phyloP scores from a whole-genome alignment of 2,113 vertebrate species.

The Malaclemys terrapin region DNA sequence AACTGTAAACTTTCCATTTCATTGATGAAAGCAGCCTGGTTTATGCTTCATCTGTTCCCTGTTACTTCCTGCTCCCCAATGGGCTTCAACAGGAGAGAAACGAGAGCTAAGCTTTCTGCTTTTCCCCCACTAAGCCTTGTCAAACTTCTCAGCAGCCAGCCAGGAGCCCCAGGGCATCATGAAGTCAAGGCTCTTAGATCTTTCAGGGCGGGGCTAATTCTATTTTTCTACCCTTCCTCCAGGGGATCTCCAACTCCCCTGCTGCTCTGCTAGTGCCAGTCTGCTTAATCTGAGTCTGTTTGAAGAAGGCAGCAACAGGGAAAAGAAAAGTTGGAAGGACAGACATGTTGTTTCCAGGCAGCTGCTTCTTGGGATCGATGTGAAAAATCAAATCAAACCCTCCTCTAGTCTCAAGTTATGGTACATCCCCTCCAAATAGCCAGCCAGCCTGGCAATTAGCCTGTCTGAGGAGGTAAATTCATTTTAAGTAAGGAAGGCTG shows the following conservation, averaged over 20 bases:
- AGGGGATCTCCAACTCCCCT: conserved; percentile 14
- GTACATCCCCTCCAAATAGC: neutral
- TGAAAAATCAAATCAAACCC: neutral
- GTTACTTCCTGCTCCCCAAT: neutral
- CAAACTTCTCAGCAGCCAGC: neutral
- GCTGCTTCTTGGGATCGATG: neutral
- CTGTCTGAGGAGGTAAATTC: neutral
- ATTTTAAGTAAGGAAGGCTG: neutral
- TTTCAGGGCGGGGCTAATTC: neutral
- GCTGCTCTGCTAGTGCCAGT: neutral
- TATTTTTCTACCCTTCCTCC: conserved; percentile 15
- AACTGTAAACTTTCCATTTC: neutral
- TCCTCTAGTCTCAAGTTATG: neutral
- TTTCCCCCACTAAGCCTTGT: neutral
- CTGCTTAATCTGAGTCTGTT: neutral
- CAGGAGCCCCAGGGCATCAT: neutral
- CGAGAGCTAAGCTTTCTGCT: neutral
- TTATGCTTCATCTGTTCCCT: neutral
- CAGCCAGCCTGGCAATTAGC: neutral
- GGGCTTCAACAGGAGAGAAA: neutral
- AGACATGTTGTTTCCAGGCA: neutral
- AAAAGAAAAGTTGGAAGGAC: neutral
- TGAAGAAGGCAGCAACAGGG: neutral
- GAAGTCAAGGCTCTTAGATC: neutral
- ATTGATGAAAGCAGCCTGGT: neutral